Conservation (phyloP, 2,888 invertebrate genomes). For the Bhutanitis thaidina region DNA sequence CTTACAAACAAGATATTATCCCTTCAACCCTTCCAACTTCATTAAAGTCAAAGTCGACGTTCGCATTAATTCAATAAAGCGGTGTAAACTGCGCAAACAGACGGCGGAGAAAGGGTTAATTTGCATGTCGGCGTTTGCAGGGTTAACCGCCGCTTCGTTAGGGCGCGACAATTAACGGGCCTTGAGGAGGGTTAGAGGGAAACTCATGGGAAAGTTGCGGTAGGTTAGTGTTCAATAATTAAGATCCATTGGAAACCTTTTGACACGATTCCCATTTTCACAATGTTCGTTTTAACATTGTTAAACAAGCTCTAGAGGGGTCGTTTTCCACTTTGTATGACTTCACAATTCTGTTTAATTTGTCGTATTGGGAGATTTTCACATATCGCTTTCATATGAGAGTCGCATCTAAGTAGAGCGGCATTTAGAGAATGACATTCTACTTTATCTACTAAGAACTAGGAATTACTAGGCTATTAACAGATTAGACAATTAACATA, state of each 20-base stretch:
- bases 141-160: constrained; percentile 77
- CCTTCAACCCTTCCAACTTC: constrained; percentile 60
- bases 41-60: constrained; percentile 45
- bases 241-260: constrained; percentile 18
- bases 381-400: too few species aligned
- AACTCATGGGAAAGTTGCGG: constrained; percentile 69
- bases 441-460: too few species aligned
- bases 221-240: constrained; percentile 60
- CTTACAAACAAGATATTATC: constrained; percentile 72
- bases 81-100: constrained; percentile 70
- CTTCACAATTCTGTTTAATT: too few species aligned
- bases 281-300: neutral
- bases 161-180: constrained; percentile 68
- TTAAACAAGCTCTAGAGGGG: neutral
- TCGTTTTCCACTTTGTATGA: neutral
- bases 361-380: too few species aligned
- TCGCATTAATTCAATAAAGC: constrained; percentile 74
- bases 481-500: too few species aligned
- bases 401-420: too few species aligned
- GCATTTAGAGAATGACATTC: too few species aligned
- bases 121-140: constrained; percentile 72
- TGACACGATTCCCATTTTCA: neutral
- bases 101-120: constrained; percentile 74
- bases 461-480: too few species aligned
- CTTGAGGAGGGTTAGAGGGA: constrained; percentile 47